Base-by-base conservation (phyloP, 2,888 invertebrate species). In the Melanotus villosus region DNA sequence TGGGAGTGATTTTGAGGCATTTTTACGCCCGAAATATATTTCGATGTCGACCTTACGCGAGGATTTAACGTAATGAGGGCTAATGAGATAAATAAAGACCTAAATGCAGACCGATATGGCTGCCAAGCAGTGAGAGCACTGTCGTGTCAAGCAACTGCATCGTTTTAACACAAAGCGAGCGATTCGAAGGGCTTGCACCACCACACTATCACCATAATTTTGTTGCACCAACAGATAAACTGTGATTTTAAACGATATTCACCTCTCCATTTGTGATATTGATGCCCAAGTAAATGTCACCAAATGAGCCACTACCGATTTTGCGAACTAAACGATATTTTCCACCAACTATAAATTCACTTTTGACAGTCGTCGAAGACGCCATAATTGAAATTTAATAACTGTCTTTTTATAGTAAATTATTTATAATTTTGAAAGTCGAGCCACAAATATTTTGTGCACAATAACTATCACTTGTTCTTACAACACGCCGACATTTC, bases 241-340 rank as follows among this genome's bases (percentile, higher is more conserved):
- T 34, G 12, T 45, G 34, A 65, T 50, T 74, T 72, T 54, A 62
- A 47, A 43, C 47, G 56, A 67, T 72, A 85, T 85, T 89, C 88
- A 93, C 93, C 91, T 95, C 96, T 86, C 95, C 95, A 89, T 93
- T 95, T 84, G 91, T 90, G 84, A 93, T 90, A 88, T 95, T 94
- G 88, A 95, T 93, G 77, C 95, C 98, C 85, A 99, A 89, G 88
- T 96, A 99, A 86, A 99, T 99, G 88, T 99, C 99, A 83, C 99
- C 99, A 86, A 99, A 99, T 77, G 99, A 99, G 79, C 99, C 99
- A 87, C 97, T 97, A 82, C 99, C 97, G 86, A 99, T 97, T 91
- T 97, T 98, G 80, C 97, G 91, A 84, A 97, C 92, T 83, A 98
- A 90, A 85, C 97, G 93, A 89, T 97, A 98, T 88, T 94, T 96